Base-by-base conservation (phyloP, 2,113 vertebrate genomes). In the Ctenodactylus gundi region DNA sequence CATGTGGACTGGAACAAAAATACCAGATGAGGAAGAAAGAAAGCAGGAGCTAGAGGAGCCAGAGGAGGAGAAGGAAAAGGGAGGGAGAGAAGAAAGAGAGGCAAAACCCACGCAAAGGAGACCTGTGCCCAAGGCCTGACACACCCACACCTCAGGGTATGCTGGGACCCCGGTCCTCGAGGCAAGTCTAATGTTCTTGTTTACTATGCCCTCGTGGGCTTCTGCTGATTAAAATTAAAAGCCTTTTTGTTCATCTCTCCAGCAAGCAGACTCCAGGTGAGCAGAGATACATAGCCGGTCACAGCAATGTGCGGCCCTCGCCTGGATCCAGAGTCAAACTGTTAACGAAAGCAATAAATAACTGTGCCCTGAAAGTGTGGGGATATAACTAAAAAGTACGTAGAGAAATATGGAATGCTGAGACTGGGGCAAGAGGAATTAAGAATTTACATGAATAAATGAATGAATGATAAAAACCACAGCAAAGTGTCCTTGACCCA, bases 251-350 rank as follows among this genome's bases (percentile, higher is more conserved):
- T 49, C 44, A 62, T 46, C n/a, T 80, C 64, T 84, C 75, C 60
- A 81, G 76, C 34, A 60, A 73, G 93, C 36, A 88, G 87, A 88
- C 18, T 60, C 14, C 15, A 46, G 76, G 34, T 13, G 51, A 46
- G 68, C 53, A 62, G 60, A 60, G 57, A 17, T 21, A 15, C 20
- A 20, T n/a, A 34, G 6, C 31, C 67, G 27, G 9, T 5, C 23
- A 57, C 3, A 8, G 17, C 27, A 10, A 17, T 0, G 7, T 2
- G 2, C 5, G 60, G 80, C 18, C 31, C 34, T 89, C 9, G 34
- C 25, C 3, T 41, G 20, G 7, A 80, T 36, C 62, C 36, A 23
- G 8, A 83, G 25, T 51, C 49, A 60, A 53, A 58, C 0, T 4
- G 20, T 13, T 51, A 34, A 0, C 39, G 65, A 65, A 62, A 67